Base-by-base conservation (phyloP, 2,113 vertebrate species). In the Oryzias curvinotus region DNA sequence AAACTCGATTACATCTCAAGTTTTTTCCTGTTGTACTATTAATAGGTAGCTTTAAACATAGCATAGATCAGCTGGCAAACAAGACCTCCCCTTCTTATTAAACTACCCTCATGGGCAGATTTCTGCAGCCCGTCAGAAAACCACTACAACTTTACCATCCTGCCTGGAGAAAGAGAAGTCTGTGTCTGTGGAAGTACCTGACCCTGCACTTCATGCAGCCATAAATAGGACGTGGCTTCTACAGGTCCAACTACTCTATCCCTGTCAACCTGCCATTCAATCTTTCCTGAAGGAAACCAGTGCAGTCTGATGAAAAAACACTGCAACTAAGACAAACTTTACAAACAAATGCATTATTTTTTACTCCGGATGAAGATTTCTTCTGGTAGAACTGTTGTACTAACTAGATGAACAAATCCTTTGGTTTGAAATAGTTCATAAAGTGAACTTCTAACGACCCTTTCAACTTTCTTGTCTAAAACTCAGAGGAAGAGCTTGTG, bases 171-270 rank as follows among this genome's bases (percentile, higher is more conserved):
- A 87, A 83, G 81, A 66, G 80, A 74, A 70, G 74, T 67, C 65
- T 6, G 36, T 77, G 71, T 83, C 74, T 68, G 71, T 62, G 68
- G 73, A 83, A 79, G 71, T 80, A 78, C 77, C 78, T 87, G 87
- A 87, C 85, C 87, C 80, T 80, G 84, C 84, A 86, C 82, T 90
- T 83, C 69, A 80, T 65, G 71, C 54, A 74, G 65, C 75, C 78
- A 84, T 89, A 88, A 90, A 90, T 87, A 90, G 85, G 80, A 84
- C 70, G 82, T 73, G 52, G 77, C 80, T 61, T 75, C 56, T 72
- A 73, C 67, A 70, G 68, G 59, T 55, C 53, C 44, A 68, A 70
- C 75, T 68, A 74, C 65, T 56, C 69, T 60, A 57, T 65, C 46
- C 62, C 84, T 28, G 57, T 73, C 70, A 78, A 65, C 74, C 56